Percentiles rank a stretch among this genome's conserved stretches.
Evolutionary conservation across 1,140 invertebrate species (phyloP).

Genomic region (Choristoneura fumiferana): DNA sequence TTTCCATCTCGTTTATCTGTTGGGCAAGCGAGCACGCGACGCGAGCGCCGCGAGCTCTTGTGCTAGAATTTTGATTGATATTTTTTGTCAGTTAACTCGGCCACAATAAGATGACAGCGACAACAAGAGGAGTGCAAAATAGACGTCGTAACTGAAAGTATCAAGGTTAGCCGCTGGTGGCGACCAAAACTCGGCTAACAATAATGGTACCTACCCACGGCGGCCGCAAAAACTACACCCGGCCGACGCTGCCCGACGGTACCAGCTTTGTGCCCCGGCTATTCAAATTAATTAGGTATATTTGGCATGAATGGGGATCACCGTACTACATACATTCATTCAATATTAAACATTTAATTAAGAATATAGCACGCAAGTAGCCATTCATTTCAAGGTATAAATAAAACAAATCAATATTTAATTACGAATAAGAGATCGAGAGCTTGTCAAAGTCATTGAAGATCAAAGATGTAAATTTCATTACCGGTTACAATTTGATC

Average conservation of each 20-base stretch:
- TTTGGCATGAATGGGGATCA: conserved; percentile 54
- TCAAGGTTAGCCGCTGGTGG: conserved; percentile 70
- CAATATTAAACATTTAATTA: conserved; percentile 60
- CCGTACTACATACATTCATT: conserved; percentile 35
- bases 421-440: background rate
- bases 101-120: conserved; percentile 72
- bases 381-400: conserved; percentile 20
- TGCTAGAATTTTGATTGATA: conserved; percentile 78
- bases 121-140: conserved; percentile 75
- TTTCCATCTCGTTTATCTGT: conserved; percentile 43
- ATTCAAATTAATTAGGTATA: conserved; percentile 67
- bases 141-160: conserved; percentile 74
- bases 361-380: conserved; percentile 29
- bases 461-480: background rate
- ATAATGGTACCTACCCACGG: conserved; percentile 58
- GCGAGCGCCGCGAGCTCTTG: conserved; percentile 65
- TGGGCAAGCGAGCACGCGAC: conserved; percentile 45
- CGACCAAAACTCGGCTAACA: conserved; percentile 71
- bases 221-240: conserved; percentile 58
- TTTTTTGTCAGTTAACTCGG: conserved; percentile 74
- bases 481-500: background rate
- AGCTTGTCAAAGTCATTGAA: background rate
- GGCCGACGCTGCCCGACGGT: conserved; percentile 47
- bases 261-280: conserved; percentile 59
- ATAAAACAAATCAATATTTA: conserved; percentile 6